phyloP scores from a whole-genome alignment of 2,888 invertebrate species.

The Conus canariensis region DNA sequence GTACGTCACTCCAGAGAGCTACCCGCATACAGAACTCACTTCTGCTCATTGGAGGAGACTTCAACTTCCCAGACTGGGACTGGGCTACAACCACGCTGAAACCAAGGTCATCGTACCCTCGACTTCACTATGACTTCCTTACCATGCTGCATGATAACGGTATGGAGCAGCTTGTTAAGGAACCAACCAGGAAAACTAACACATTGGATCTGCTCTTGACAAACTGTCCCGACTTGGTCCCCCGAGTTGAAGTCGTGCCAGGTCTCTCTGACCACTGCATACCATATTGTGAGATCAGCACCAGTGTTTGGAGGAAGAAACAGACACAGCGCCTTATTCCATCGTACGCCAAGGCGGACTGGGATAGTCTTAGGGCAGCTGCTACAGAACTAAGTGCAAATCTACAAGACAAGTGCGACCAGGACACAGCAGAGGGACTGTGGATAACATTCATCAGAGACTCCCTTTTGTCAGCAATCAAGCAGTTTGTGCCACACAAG shows the following conservation, averaged over 20 bases:
- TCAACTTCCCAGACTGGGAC: background rate
- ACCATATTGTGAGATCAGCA: background rate
- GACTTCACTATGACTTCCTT: constrained; percentile 8
- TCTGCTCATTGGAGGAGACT: background rate
- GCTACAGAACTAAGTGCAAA: background rate
- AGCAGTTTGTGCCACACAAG: background rate
- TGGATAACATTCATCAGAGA: background rate
- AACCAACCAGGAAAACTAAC: constrained; percentile 9
- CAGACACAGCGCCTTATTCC: background rate
- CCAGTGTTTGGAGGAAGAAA: background rate
- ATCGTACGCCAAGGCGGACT: background rate
- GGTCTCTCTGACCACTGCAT: constrained; percentile 27
- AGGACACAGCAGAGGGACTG: background rate
- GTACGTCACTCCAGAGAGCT: constrained; percentile 12
- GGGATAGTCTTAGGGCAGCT: background rate
- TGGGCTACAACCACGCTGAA: background rate
- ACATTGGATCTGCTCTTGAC: constrained; percentile 27
- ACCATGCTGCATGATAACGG: constrained; percentile 25
- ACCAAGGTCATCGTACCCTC: background rate
- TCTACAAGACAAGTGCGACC: background rate
- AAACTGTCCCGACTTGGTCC: constrained; percentile 11
- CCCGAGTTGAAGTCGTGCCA: constrained; percentile 19
- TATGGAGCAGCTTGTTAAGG: constrained; percentile 28
- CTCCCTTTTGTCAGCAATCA: background rate
- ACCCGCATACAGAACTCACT: background rate